phyloP scores from a whole-genome alignment of 1,140 invertebrate genomes.

The Drosophila nikananu region DNA sequence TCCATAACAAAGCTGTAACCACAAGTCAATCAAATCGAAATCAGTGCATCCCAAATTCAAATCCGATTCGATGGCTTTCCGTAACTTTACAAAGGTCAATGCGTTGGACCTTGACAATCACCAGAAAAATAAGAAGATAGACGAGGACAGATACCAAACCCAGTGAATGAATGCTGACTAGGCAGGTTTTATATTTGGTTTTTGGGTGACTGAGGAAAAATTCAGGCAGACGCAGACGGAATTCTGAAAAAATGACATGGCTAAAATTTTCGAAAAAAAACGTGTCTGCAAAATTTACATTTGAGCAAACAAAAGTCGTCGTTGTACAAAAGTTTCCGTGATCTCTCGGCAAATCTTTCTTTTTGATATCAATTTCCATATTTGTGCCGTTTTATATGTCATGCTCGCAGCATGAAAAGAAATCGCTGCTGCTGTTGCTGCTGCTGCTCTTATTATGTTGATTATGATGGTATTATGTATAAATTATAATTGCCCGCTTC shows the following conservation, averaged over 20 bases:
- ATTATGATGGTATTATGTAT: conserved; percentile 68
- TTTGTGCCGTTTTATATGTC: conserved; percentile 27
- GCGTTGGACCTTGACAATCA: conserved; percentile 65
- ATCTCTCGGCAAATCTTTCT: conserved; percentile 29
- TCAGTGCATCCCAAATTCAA: conserved; percentile 35
- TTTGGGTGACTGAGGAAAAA: conserved; percentile 13
- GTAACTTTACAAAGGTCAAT: conserved; percentile 67
- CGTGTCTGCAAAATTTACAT: conserved; percentile 51
- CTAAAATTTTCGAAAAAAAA: conserved; percentile 10
- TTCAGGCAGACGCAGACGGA: conserved; percentile 18
- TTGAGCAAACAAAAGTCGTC: conserved; percentile 8
- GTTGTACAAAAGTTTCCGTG: conserved; percentile 27
- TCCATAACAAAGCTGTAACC: background rate
- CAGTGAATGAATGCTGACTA: conserved; percentile 59
- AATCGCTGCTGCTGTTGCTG: conserved; percentile 3
- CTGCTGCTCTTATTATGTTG: conserved; percentile 44
- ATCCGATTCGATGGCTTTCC: conserved; percentile 40
- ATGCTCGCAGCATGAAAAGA: conserved; percentile 15
- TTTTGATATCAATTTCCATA: conserved; percentile 40
- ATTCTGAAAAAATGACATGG: conserved; percentile 46
- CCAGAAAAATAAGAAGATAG: conserved; percentile 18
- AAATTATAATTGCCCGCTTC: conserved; percentile 72
- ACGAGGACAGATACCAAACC: conserved; percentile 32
- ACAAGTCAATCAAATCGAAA: conserved; percentile 36
- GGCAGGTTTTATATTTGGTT: conserved; percentile 53